phyloP scores from a whole-genome alignment of 2,113 vertebrate species.

The Struthio camelus region DNA sequence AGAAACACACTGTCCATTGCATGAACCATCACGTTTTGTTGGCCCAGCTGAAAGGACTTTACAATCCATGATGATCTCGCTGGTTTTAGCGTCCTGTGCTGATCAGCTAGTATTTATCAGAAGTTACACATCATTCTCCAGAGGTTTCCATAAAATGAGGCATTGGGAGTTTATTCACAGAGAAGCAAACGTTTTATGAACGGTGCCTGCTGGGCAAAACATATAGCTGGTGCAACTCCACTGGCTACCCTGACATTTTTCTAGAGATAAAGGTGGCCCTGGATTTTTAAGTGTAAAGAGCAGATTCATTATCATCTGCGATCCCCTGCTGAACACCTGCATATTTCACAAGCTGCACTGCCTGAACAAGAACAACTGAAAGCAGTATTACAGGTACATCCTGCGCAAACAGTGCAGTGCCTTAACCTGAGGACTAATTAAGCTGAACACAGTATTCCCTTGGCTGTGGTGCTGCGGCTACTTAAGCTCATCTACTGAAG shows the following conservation, averaged over 20 bases:
- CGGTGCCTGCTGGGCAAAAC: neutral
- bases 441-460: neutral
- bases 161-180: neutral
- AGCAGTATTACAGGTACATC: neutral
- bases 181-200: neutral
- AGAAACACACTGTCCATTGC: neutral
- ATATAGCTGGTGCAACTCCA: neutral
- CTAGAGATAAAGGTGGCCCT: neutral
- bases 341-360: neutral
- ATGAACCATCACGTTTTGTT: neutral
- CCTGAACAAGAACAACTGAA: neutral
- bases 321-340: neutral
- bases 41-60: neutral
- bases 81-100: neutral
- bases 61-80: neutral
- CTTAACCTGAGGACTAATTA: neutral
- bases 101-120: neutral
- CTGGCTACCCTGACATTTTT: neutral
- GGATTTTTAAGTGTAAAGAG: neutral
- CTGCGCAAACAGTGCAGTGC: neutral
- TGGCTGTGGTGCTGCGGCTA: neutral
- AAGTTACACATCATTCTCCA: neutral
- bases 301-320: neutral
- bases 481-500: neutral
- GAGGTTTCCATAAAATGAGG: neutral